Base-by-base conservation (phyloP, 2,113 vertebrate genomes). In the Acrocephalus kingi region DNA sequence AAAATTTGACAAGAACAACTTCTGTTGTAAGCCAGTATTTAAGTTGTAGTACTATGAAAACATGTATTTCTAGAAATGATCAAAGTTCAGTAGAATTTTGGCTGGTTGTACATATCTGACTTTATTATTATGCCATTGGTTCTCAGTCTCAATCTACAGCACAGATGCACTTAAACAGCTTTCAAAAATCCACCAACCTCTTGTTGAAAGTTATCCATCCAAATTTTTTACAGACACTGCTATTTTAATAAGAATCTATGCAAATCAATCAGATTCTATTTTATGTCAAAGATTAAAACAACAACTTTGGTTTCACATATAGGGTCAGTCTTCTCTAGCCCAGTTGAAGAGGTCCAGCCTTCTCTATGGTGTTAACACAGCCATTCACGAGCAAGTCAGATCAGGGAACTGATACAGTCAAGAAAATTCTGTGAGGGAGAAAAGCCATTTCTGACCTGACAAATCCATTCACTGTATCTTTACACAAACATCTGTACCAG, bases 401-500 rank as follows among this genome's bases (percentile, higher is more conserved):
- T 25, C 59, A 31, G 14, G 21, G 39, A 71, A 77, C 56, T 6
- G 61, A 56, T 15, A 39, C 0, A 1, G 69, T 6, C 1, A 1
- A 72, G 71, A 82, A 94, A 63, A 67, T 59, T 67, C 73, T 46
- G 55, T 6, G 2, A 74, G 21, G 13, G 43, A 59, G 73, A 86
- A 89, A 67, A 89, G 94, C 61, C 30, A 31, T 55, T 93, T 86
- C 43, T 92, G 86, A 86, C 33, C 55, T 16, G 28, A 77, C 86
- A 81, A 59, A 84, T 67, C 48, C 45, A n/a, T 35, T 84, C 86
- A 15, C 83, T 61, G 73, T 72, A 86, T 94, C 48, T 3, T 51
- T 78, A 84, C 79, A 87, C 93, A 90, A 89, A 93, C 89, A 94
- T 80, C 86, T 81, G 89, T 8, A 77, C 83, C 80, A 87, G 76